Conservation (phyloP, 2,113 vertebrate species). For the Sinocyclocheilus maitianheensis region DNA sequence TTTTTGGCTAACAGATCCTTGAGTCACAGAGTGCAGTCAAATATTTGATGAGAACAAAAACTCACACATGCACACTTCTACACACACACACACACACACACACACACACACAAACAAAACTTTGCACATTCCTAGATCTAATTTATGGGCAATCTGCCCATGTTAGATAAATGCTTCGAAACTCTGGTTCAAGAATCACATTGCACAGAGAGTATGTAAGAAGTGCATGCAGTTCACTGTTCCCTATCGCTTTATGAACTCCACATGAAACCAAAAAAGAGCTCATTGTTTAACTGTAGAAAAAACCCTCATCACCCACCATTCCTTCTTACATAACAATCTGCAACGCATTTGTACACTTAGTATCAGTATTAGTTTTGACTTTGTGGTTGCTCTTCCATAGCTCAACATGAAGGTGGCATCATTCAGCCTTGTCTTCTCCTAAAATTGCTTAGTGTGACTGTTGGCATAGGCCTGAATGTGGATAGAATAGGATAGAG, state of each 20-base stretch:
- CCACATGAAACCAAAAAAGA: slow-evolving; percentile 18
- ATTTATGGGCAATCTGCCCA: slow-evolving; percentile 31
- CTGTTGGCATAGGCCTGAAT: too few species aligned
- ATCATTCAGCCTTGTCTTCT: too few species aligned
- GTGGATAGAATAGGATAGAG: too few species aligned
- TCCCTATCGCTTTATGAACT: background rate
- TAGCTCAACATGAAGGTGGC: too few species aligned
- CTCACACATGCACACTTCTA: background rate
- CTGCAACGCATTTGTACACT: background rate
- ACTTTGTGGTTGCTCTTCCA: too few species aligned
- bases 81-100: slow-evolving; percentile 35
- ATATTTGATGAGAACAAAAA: slow-evolving; percentile 72
- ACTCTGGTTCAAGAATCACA: slow-evolving; percentile 3
- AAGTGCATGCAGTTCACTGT: background rate
- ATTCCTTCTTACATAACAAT: background rate
- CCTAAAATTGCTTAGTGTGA: too few species aligned
- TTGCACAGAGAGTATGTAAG: slow-evolving; percentile 23
- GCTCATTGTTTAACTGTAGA: background rate
- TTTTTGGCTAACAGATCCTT: slow-evolving; percentile 59
- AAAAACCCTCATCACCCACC: background rate
- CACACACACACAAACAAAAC: slow-evolving; percentile 22
- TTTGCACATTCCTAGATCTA: slow-evolving; percentile 30
- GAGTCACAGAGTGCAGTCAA: slow-evolving; percentile 70
- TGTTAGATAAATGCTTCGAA: slow-evolving; percentile 21
- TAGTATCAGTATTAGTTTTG: background rate